A percentile compares a stretch with the other conserved stretches of the same genome.
Evolutionary conservation across 2,888 invertebrate genomes (phyloP).

Genomic region (Melieria picta): DNA sequence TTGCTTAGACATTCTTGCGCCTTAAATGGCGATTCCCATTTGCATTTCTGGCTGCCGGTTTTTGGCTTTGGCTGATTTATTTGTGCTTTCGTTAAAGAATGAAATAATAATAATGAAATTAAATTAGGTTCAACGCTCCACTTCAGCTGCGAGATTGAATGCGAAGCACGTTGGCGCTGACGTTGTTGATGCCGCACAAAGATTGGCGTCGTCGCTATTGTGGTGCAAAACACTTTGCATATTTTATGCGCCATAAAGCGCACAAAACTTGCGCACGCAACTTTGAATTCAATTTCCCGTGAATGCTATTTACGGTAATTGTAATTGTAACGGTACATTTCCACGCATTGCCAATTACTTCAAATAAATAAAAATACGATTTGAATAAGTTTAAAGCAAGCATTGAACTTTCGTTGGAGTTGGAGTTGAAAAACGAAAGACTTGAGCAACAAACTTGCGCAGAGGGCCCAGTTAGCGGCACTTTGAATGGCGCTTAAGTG

Average conservation of each 20-base stretch:
- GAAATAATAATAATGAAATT: conserved; percentile 4
- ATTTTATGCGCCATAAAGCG: background rate
- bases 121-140: conserved; percentile 27
- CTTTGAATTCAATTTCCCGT: background rate
- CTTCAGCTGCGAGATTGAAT: conserved; percentile 21
- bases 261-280: conserved; percentile 1
- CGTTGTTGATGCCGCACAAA: background rate
- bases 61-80: background rate
- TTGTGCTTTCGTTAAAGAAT: conserved; percentile 2
- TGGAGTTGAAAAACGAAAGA: background rate
- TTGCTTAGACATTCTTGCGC: conserved; percentile 10
- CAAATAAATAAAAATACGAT: background rate
- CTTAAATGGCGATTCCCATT: conserved; percentile 9
- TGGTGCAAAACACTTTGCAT: background rate
- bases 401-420: background rate
- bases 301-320: background rate
- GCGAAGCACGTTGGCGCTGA: conserved; percentile 15
- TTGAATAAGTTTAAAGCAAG: background rate
- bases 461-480: no score
- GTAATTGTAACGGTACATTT: background rate
- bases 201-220: background rate
- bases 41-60: background rate
- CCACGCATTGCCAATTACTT: background rate
- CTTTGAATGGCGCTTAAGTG: no score
- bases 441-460: conserved; percentile 10